Evolutionary conservation across 2,888 invertebrate species (phyloP), one percentile per base, ranked within the genome.

Genomic region (Spodoptera littoralis): DNA sequence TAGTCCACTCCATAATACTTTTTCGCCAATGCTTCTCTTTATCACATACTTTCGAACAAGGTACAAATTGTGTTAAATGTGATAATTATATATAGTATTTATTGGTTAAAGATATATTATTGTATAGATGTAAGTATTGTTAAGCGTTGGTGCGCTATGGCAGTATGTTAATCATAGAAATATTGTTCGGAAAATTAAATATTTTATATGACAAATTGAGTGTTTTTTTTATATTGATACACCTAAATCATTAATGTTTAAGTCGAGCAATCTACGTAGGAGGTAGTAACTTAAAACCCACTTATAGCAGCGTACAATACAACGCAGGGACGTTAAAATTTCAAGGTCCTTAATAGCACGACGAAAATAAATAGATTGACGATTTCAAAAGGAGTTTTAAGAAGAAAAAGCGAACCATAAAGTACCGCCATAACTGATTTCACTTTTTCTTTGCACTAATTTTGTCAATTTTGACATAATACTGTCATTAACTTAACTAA

Each of bases 41-140:
- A 65, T 70, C 50, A 59, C 27, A 51, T 36, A 56, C 54, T 76
- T 78, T 72, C 60, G 56, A 78, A 74, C 66, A 81, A 85, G 88
- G 91, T 91, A 91, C 91, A 92, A 92, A 92, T 83, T 84, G 76
- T 78, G 80, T 87, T 86, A 82, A 76, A 78, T 89, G 90, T 91
- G 90, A 91, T 90, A 90, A 36, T 36, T 77, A 80, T 82, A 63
- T 76, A 68, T 71, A 62, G 66, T 76, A 72, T 81, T 81, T 85
- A 83, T 85, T 85, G 80, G 82, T 85, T 80, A 60, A 76, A 79
- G 78, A 71, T 81, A 65, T 81, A 81, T 76, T 36, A 36, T 76
- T 45, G 69, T 79, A 75, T 72, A 69, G 62, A 65, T 68, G 60
- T 75, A 64, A 41, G 72, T 78, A 76, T 73, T 76, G 68, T 70